Base-by-base conservation (phyloP, 2,797 vertebrate species). In the Chlorospingus semifuscus region DNA sequence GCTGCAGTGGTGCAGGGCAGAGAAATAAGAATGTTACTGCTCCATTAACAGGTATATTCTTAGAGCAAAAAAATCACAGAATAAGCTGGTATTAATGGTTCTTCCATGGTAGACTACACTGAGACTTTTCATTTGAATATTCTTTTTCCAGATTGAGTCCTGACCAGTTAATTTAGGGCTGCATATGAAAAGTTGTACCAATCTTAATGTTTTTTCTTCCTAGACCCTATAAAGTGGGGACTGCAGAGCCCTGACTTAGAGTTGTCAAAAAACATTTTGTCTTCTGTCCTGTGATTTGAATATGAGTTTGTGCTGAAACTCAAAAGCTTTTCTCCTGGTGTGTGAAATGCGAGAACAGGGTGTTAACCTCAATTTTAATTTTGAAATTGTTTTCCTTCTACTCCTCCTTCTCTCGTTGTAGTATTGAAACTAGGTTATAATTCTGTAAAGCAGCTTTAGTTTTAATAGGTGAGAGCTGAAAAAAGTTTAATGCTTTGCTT, bases 391-490 rank as follows among this genome's bases (percentile, higher is more conserved):
- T 87, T 89, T 84, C 49, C 42, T 57, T 92, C 42, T 93, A 63
- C 16, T 20, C 26, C 17, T 90, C 56, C 29, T 85, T 65, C 70
- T 81, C 55, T 57, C 0, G 3, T 12, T 76, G 72, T 87, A 83
- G 87, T 83, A 80, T 59, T 86, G 82, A 91, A 93, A 89, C 46
- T 36, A 56, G 74, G 65, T 78, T 79, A 68, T 59, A 46, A 76
- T 79, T 90, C 83, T 82, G 49, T 47, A 81, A 92, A 95, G 89
- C 85, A 86, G 90, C 87, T 95, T 94, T 90, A 47, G 61, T 91
- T 94, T 76, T 88, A 92, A 55, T 72, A 87, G 52, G 72, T 87
- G 76, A 84, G 79, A 93, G 79, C 36, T 93, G 84, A 84, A 92
- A 30, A 82, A n/a, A 0, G 0, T 90, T 83, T 89, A 80, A 86